These are phyloP conservation scores for Aulostomus chinensis DNA, from an alignment of 2,797 vertebrate genomes.

Conservation along the genomic window DNA sequence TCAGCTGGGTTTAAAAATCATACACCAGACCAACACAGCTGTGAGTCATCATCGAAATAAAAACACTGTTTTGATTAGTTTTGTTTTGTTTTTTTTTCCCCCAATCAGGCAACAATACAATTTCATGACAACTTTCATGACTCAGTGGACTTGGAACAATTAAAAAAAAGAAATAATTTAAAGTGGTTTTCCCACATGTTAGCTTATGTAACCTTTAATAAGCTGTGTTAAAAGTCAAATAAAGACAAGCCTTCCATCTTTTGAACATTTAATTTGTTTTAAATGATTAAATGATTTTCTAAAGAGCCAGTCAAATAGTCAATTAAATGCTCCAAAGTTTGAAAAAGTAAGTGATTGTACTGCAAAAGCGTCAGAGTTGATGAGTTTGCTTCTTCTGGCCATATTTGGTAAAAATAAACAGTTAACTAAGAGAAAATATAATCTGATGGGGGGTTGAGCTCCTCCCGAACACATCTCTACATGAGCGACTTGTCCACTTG, in stretches of 20 bases:
- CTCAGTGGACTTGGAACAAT: not conserved
- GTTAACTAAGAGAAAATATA: no score
- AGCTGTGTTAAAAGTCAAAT: not conserved
- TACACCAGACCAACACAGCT: constrained; percentile 42
- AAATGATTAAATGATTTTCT: no score
- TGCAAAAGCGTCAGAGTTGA: no score
- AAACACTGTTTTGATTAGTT: not conserved
- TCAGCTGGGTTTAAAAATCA: constrained; percentile 55
- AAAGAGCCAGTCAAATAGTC: no score
- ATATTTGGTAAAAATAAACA: no score
- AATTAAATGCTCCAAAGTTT: no score
- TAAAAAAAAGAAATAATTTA: not conserved
- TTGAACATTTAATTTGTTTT: no score
- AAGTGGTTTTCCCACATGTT: not conserved
- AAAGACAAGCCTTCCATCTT: no score
- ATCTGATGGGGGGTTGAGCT: no score
- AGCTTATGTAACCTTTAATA: not conserved
- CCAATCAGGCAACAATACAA: constrained; percentile 9
- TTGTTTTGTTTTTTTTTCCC: constrained; percentile 20
- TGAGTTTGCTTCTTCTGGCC: no score
- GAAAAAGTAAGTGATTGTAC: no score
- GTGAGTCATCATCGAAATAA: constrained; percentile 33
- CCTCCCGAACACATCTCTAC: constrained; percentile 35
- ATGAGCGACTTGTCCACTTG: constrained; percentile 7
- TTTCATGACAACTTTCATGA: constrained; percentile 42